A percentile compares a stretch with the other conserved stretches of the same genome.
phyloP scores from a whole-genome alignment of 2,113 vertebrate species.

The Siniperca chuatsi region DNA sequence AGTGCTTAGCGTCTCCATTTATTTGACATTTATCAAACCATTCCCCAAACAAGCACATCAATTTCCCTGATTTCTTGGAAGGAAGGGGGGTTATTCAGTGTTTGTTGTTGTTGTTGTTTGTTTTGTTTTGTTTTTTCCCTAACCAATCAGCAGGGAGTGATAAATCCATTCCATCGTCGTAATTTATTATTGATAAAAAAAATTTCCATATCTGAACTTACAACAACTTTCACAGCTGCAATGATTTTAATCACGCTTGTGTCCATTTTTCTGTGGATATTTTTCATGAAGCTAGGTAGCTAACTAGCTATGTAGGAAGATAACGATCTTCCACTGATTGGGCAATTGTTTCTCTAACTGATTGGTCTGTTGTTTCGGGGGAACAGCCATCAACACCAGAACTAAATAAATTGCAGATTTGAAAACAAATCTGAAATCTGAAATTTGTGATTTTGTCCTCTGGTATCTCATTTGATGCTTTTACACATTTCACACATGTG shows the following conservation, averaged over 20 bases:
- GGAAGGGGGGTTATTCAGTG: background rate
- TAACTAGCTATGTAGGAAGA: background rate
- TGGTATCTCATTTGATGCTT: background rate
- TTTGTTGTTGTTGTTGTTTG: background rate
- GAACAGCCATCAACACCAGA: background rate
- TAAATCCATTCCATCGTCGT: background rate
- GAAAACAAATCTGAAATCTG: background rate
- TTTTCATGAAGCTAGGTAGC: background rate
- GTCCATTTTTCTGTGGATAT: background rate
- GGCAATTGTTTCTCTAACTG: no score
- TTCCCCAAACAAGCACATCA: constrained; percentile 14
- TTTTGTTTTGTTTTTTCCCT: background rate
- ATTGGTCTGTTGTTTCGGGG: background rate
- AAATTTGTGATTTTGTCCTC: no score
- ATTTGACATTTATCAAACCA: constrained; percentile 24
- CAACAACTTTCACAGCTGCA: no score
- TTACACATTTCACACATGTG: background rate
- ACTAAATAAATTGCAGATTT: background rate
- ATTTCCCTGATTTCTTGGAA: background rate
- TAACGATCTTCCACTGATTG: background rate
- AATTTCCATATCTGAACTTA: background rate
- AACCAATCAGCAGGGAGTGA: background rate
- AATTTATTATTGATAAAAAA: background rate
- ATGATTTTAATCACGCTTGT: no score
- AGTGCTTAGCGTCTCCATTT: constrained; percentile 36